phyloP scores from a whole-genome alignment of 2,113 vertebrate species.

The Nesogale talazaci region DNA sequence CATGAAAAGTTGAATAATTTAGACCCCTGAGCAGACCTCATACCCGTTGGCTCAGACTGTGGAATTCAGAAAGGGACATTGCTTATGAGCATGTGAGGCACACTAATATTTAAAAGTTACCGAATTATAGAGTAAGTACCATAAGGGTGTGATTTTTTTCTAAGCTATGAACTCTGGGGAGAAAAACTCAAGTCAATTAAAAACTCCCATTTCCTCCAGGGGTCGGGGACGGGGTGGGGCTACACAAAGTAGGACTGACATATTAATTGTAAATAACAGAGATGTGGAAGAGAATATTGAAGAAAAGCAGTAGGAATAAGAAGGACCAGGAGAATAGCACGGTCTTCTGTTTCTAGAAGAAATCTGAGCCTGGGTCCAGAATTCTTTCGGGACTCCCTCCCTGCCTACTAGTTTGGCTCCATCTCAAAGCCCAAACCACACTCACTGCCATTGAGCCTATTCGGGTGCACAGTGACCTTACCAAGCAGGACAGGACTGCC shows the following conservation, averaged over 20 bases:
- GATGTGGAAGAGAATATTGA: not conserved
- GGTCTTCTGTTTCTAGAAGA: not conserved
- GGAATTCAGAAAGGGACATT: not conserved
- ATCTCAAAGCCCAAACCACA: too few species aligned
- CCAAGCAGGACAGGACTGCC: too few species aligned
- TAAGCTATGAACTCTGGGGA: too few species aligned
- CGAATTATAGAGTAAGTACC: too few species aligned
- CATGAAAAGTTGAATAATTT: not conserved
- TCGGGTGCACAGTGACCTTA: too few species aligned
- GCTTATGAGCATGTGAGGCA: not conserved
- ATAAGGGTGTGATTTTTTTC: too few species aligned
- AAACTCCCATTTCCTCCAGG: too few species aligned
- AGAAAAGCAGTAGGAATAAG: not conserved
- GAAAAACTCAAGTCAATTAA: too few species aligned
- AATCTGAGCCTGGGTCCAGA: conserved; percentile 5
- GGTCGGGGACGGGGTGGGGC: too few species aligned
- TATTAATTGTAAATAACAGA: not conserved
- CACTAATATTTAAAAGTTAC: too few species aligned
- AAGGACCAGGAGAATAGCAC: not conserved
- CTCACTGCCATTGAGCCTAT: too few species aligned
- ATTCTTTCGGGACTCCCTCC: not conserved
- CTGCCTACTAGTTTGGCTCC: not conserved
- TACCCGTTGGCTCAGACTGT: not conserved
- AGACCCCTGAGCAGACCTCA: not conserved
- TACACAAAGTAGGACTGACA: not conserved